Base-by-base conservation (phyloP, 1,140 invertebrate genomes). In the Solenopsis fugax region DNA sequence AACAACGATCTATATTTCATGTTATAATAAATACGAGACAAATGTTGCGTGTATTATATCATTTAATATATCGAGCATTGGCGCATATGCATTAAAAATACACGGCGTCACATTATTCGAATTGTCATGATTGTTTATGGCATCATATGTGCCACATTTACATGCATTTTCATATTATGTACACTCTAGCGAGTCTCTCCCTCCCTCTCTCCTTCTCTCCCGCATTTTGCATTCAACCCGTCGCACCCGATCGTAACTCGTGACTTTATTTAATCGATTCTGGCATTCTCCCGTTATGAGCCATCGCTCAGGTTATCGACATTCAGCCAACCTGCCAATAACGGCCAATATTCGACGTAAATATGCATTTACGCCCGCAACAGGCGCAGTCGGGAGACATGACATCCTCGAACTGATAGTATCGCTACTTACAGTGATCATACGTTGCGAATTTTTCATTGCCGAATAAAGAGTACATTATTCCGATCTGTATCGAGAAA, bases 281-380 rank as follows among this genome's bases (percentile, higher is more conserved):
- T 45, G 65, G 34, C 50, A 45, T 81, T 81, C 67, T 58, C 78
- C 65, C 50, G 78, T 54, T 81, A 56, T 71, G 65, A 50, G n/a
- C 78, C 78, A 72, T 81, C 78, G 65, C 50, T 81, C 64, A 81
- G 78, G 65, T 81, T 81, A 81, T 81, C 65, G 78, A 81, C 65
- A 54, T 71, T 41, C 50, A 81, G 50, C 65, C 78, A 71, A 56
- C 65, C 78, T 81, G 78, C 64, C 78, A 81, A 81, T 81, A 81
- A 81, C 65, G 65, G 50, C 41, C 52, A 54, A 56, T 72, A 81
- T 81, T 69, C 50, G 37, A 52, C 65, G 78, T 81, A 72, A 81
- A 72, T 72, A 81, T 52, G 76, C 65, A 81, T 71, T 71, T 71
- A 81, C 24, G 48, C 48, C 78, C 50, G 48, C 67, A 72, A 71